These are phyloP conservation scores for Linnaemya tessellans DNA, from an alignment of 2,888 invertebrate genomes.

Conservation along the genomic window DNA sequence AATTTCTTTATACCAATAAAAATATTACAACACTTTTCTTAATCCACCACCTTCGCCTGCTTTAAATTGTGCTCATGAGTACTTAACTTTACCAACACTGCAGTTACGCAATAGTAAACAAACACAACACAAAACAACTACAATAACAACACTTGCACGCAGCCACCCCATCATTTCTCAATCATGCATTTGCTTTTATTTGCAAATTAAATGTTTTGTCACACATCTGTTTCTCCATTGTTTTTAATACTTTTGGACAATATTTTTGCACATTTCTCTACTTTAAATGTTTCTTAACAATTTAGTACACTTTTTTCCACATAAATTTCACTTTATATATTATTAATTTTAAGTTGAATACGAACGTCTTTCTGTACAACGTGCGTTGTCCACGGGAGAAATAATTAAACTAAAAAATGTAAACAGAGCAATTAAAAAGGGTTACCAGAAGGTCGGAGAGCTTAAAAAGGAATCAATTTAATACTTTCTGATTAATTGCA, in stretches of 20 bases:
- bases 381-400: not conserved
- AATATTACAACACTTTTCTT: not conserved
- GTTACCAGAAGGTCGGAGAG: not conserved
- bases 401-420: slow-evolving; percentile 14
- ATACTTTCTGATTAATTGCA: too few relatives aligned
- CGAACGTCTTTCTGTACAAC: not conserved
- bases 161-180: not conserved
- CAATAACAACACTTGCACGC: not conserved
- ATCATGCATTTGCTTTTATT: not conserved
- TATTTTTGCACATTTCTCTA: slow-evolving; percentile 33
- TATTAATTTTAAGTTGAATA: slow-evolving; percentile 10
- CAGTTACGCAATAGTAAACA: too few relatives aligned
- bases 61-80: not conserved
- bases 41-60: not conserved
- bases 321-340: slow-evolving; percentile 1
- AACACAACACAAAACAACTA: too few relatives aligned
- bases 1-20: not conserved
- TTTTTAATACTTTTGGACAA: not conserved
- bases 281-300: slow-evolving; percentile 3
- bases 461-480: too few relatives aligned
- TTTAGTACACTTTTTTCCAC: not conserved
- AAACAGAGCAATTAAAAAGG: not conserved
- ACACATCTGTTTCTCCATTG: not conserved
- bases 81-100: not conserved
- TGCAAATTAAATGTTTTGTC: not conserved